Conservation (phyloP, 2,797 vertebrate genomes). For the Enteromius unitaeniatus region DNA sequence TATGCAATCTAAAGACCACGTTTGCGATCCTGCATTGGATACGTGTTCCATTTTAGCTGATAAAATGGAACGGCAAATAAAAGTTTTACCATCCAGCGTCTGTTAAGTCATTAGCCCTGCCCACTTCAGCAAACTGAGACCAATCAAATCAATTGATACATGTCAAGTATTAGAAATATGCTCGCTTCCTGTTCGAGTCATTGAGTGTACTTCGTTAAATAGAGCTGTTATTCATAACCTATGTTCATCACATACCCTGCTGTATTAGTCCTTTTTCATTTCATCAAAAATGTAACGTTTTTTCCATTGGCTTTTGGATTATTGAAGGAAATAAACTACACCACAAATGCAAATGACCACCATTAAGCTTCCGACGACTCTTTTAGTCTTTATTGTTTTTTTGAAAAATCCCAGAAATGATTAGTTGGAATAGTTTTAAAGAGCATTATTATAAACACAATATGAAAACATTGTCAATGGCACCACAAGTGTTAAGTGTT, state of each 20-base stretch:
- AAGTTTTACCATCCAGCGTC: neutral
- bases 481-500: neutral
- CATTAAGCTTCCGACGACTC: neutral
- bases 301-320: too few species aligned
- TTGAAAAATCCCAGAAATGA: neutral
- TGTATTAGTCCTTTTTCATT: neutral
- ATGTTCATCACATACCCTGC: neutral
- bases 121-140: neutral
- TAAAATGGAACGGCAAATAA: neutral
- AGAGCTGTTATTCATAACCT: too few species aligned
- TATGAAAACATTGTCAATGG: neutral
- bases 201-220: too few species aligned
- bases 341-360: neutral
- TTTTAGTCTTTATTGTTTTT: neutral
- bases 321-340: neutral
- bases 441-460: neutral
- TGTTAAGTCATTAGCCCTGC: neutral
- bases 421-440: neutral
- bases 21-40: neutral
- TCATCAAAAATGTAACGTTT: too few species aligned
- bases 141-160: neutral
- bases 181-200: neutral
- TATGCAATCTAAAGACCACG: neutral
- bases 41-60: neutral
- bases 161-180: neutral